Conservation (phyloP, 1,140 invertebrate species). For the Eueides isabella region DNA sequence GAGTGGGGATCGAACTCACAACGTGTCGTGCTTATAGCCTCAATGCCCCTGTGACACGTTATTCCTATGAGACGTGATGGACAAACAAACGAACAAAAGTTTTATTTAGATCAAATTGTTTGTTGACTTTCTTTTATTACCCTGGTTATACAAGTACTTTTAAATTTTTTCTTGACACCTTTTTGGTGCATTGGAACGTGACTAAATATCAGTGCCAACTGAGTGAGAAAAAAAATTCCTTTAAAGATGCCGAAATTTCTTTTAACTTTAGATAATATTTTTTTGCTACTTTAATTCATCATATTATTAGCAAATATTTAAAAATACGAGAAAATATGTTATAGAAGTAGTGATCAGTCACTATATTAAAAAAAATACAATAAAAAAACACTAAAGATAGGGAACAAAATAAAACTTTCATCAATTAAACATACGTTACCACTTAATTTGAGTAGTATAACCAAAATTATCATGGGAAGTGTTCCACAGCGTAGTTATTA, state of each 20-base stretch:
- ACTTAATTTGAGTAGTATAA: slow-evolving; percentile 17
- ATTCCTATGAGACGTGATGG: too few relatives aligned
- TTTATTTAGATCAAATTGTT: too few relatives aligned
- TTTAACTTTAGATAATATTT: neutral
- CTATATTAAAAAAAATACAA: neutral
- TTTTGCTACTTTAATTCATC: too few relatives aligned
- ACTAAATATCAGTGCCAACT: neutral
- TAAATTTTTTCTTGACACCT: neutral
- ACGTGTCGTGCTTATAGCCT: too few relatives aligned
- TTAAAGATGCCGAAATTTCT: neutral
- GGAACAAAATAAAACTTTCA: neutral
- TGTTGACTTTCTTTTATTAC: too few relatives aligned
- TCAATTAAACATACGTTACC: slow-evolving; percentile 17
- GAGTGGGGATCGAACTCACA: too few relatives aligned
- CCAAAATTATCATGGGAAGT: slow-evolving; percentile 12
- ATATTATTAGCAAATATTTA: too few relatives aligned
- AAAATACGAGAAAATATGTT: too few relatives aligned
- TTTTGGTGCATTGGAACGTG: slow-evolving; percentile 4
- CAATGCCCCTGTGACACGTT: too few relatives aligned
- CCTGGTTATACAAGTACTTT: neutral
- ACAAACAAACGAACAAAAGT: too few relatives aligned
- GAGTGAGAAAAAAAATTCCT: neutral
- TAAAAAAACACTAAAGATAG: neutral
- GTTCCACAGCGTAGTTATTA: slow-evolving; percentile 48
- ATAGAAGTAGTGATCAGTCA: too few relatives aligned